Percentiles rank a stretch among this genome's conserved stretches.
Evolutionary conservation across 2,888 invertebrate genomes (phyloP).

Genomic region (Apantesis nais): DNA sequence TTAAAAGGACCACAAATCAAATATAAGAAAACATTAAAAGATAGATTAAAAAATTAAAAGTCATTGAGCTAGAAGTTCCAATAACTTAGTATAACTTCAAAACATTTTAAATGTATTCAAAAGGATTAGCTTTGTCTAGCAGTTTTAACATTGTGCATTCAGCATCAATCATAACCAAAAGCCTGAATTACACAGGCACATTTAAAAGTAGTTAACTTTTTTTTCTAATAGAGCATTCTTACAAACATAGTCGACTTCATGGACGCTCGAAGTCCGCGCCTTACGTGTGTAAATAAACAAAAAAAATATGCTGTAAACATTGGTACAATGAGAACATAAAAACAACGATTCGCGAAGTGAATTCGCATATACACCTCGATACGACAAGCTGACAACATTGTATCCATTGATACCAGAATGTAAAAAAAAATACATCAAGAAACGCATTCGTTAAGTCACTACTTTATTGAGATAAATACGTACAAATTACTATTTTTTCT

Average conservation of each 20-base stretch:
- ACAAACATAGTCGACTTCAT: slow-evolving; percentile 42
- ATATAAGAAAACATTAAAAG: background rate
- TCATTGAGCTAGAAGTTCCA: background rate
- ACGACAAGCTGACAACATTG: slow-evolving; percentile 44
- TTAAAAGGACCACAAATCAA: background rate
- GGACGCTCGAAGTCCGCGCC: slow-evolving; percentile 59
- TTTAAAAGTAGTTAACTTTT: slow-evolving; percentile 11
- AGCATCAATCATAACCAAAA: slow-evolving; percentile 22
- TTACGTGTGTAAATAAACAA: slow-evolving; percentile 81
- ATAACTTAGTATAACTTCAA: background rate
- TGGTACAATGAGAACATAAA: slow-evolving; percentile 72
- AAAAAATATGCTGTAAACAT: slow-evolving; percentile 74
- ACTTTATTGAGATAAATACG: slow-evolving; percentile 40
- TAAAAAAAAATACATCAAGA: slow-evolving; percentile 54
- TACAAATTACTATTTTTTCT: slow-evolving; percentile 25
- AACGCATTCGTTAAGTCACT: slow-evolving; percentile 36
- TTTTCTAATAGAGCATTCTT: slow-evolving; percentile 29
- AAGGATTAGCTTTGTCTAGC: slow-evolving; percentile 10
- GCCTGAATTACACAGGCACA: slow-evolving; percentile 14
- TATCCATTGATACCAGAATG: slow-evolving; percentile 45
- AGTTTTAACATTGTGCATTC: slow-evolving; percentile 4
- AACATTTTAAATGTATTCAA: slow-evolving; percentile 7
- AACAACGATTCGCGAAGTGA: slow-evolving; percentile 68
- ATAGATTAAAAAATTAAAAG: background rate
- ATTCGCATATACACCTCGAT: slow-evolving; percentile 47